Base-by-base conservation (phyloP, 2,113 vertebrate genomes). In the Microtus pennsylvanicus region DNA sequence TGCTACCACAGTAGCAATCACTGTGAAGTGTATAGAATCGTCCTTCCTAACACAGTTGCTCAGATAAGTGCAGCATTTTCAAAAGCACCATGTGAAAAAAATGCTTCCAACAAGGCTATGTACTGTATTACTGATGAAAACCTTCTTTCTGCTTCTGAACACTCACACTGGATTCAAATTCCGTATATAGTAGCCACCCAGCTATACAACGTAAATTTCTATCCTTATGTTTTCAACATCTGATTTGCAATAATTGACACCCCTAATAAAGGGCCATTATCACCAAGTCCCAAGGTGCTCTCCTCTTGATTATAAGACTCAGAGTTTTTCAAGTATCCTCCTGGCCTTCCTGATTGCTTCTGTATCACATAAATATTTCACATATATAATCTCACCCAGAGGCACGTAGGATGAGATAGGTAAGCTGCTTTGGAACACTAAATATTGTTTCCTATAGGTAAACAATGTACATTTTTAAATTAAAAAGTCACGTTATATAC, bases 211-310 rank as follows among this genome's bases (percentile, higher is more conserved):
- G 30, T 16, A 19, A 7, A 0, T 7, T 80, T 92, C 24, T 7
- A 3, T 75, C 30, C 69, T 85, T 45, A n/a, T 70, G 5, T 26
- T 86, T 9, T 65, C 93, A 33, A 45, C 13, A 28, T 80, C n/a
- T 72, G 35, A 30, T 50, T 77, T 30, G 92, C 65, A 88, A 61
- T 28, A 70, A 28, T 10, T 28, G 45, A 63, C 7, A 76, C 52
- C 55, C 16, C 47, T 42, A 7, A 3, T 82, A 8, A 5, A 24
- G 1, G 70, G 55, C 2, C 17, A 10, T 65, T 0, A 0, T 35
- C 28, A 47, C 45, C 33, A 5, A 21, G 16, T 35, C 17, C 42
- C 21, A 19, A 28, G 55, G 17, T 47, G 35, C 45, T 14, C 26
- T 76, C 61, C 12, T 35, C 92, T 38, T 52, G 26, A 42, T 4